phyloP scores from a whole-genome alignment of 2,888 invertebrate genomes.

The Cosmorhoe ocellata region DNA sequence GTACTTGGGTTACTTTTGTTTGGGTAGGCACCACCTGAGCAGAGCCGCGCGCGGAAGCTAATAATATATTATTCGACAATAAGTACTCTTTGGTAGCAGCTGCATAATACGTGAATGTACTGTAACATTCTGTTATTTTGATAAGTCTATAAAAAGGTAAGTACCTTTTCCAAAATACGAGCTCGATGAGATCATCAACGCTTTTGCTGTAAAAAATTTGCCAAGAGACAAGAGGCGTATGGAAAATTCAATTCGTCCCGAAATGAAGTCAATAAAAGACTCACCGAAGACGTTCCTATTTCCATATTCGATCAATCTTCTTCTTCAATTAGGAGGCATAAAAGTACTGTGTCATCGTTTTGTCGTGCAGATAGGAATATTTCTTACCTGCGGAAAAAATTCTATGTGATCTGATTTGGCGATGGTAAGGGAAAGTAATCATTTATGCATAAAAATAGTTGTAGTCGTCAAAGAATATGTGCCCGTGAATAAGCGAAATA shows the following conservation, averaged over 20 bases:
- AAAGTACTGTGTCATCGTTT: slow-evolving; percentile 33
- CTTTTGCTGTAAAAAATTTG: neutral
- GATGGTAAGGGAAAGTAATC: neutral
- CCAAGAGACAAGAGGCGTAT: slow-evolving; percentile 14
- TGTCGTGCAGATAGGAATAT: slow-evolving; percentile 27
- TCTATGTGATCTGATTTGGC: slow-evolving; percentile 7
- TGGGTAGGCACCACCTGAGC: no score
- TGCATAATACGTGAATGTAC: no score
- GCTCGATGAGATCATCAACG: neutral
- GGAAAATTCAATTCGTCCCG: slow-evolving; percentile 31
- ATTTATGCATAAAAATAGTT: no score
- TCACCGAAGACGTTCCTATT: slow-evolving; percentile 30
- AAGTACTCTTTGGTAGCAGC: no score
- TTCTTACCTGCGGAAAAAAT: slow-evolving; percentile 12
- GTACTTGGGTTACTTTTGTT: no score
- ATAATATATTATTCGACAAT: no score
- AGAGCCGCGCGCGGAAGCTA: no score
- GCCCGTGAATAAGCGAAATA: no score
- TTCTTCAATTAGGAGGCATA: slow-evolving; percentile 34
- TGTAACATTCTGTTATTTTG: no score
- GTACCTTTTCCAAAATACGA: neutral
- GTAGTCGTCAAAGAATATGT: no score
- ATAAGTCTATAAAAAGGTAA: neutral
- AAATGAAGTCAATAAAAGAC: slow-evolving; percentile 34
- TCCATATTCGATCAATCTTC: slow-evolving; percentile 38